Conservation (phyloP, 2,113 vertebrate species). For the Scomber scombrus region DNA sequence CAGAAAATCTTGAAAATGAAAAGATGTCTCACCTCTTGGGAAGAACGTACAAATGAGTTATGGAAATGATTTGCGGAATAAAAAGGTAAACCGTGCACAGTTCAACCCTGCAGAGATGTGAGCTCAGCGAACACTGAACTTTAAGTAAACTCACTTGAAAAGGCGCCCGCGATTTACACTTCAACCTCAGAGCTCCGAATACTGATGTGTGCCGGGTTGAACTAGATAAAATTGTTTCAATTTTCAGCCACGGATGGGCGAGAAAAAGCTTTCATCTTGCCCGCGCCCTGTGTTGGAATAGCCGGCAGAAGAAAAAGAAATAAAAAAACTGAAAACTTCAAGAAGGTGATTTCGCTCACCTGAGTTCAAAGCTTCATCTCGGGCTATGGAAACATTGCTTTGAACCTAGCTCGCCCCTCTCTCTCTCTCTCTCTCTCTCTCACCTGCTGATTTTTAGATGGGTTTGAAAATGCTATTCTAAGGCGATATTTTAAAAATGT, state of each 20-base stretch:
- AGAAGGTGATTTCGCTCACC: slow-evolving; percentile 60
- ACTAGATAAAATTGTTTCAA: slow-evolving; percentile 61
- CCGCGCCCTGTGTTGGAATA: slow-evolving; percentile 53
- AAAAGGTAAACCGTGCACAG: slow-evolving; percentile 36
- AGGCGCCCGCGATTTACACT: slow-evolving; percentile 47
- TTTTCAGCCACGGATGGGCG: slow-evolving; percentile 58
- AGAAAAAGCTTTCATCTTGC: slow-evolving; percentile 71
- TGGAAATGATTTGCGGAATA: slow-evolving; percentile 35
- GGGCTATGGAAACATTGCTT: slow-evolving; percentile 48
- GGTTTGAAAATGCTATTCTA: slow-evolving; percentile 37
- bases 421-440: slow-evolving; percentile 24
- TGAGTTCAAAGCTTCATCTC: slow-evolving; percentile 70
- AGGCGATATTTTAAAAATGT: slow-evolving; percentile 25
- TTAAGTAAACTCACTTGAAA: slow-evolving; percentile 51
- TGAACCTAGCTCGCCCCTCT: slow-evolving; percentile 42
- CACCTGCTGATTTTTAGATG: slow-evolving; percentile 47
- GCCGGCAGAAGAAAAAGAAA: slow-evolving; percentile 35
- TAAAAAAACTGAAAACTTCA: slow-evolving; percentile 55
- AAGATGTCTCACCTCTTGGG: not conserved
- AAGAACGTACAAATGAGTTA: slow-evolving; percentile 25
- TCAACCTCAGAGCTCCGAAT: slow-evolving; percentile 54
- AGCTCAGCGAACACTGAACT: slow-evolving; percentile 39
- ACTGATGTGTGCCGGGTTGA: slow-evolving; percentile 37
- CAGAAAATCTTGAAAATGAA: slow-evolving; percentile 46
- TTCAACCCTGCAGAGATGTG: slow-evolving; percentile 14